Evolutionary conservation across 2,888 invertebrate species (phyloP), one percentile per base, ranked within the genome.

Genomic region (Agonum fuliginosum): DNA sequence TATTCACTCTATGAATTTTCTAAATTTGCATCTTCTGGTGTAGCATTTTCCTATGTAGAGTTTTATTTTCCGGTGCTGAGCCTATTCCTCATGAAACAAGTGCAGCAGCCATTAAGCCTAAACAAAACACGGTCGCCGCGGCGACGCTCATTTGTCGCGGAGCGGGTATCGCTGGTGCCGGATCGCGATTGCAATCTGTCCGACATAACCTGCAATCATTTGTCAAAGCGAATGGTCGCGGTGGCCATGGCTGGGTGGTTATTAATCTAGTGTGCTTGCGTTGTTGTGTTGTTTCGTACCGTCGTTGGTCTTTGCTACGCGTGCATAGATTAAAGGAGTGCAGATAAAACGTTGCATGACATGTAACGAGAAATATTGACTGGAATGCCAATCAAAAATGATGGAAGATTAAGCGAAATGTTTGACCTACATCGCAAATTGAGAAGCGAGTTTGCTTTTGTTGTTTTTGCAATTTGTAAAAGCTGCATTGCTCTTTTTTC

Each of bases 121-220:
- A 67, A 67, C 34, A 70, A 70, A 70, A 43, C 70, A 70, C n/a
- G 65, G 27, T 46, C 30, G 30, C 30, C 14, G 27, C 14, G 27
- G 3, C 58, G 19, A 12, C 30, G 30, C 62, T 62, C 48, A 71
- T 71, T 71, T 71, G 71, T 71, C 71, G 71, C 22, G 22, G 41
- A 10, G 19, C 27, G 30, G 48, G 30, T 46, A 46, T 30, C 17
- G 71, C 41, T 67, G 14, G 20, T 22, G 41, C 20, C 69, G 24
- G 48, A 30, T 51, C 41, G 20, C 37, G 73, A 73, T 73, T 37
- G 54, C 73, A 73, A 73, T 73, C 73, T 73, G 73, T 43, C 54
- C 58, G 20, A 58, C 73, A 73, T 73, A 73, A 54, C 73, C 73
- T 58, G 37, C 54, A 73, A 58, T 73, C 58, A 73, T 73, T 73